These are phyloP conservation scores for Sinocyclocheilus maitianheensis DNA, from an alignment of 2,113 vertebrate genomes.

Conservation along the genomic window DNA sequence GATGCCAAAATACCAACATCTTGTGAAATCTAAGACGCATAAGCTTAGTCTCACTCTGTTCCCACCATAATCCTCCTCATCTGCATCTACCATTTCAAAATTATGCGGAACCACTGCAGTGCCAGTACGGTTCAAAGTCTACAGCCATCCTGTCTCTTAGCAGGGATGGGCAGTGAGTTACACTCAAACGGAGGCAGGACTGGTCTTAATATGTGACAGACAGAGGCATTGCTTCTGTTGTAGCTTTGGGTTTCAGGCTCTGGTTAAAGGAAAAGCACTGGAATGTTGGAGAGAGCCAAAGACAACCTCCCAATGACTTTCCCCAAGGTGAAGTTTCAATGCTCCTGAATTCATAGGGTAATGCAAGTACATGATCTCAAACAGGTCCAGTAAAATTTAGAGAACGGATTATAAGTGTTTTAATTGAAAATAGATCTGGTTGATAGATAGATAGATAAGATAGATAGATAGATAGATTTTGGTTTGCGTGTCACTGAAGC, in stretches of 20 bases:
- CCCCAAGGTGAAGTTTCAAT: constrained; percentile 43
- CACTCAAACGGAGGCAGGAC: not conserved
- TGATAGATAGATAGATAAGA: not conserved
- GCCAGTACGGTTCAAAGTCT: constrained; percentile 33
- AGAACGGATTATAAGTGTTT: not conserved
- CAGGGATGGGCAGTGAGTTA: constrained; percentile 27
- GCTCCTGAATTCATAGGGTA: constrained; percentile 26
- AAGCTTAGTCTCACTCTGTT: not conserved
- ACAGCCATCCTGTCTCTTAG: not conserved
- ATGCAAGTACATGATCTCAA: constrained; percentile 4
- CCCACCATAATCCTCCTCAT: not conserved
- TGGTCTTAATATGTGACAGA: constrained; percentile 43
- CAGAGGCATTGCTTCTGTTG: not conserved
- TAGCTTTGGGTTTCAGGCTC: constrained; percentile 22
- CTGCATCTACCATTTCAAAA: not conserved
- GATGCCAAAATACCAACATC: not conserved
- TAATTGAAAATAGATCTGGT: not conserved
- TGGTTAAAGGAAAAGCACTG: constrained; percentile 39
- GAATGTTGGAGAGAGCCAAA: constrained; percentile 46
- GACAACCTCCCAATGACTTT: constrained; percentile 45
- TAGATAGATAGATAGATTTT: too few species aligned
- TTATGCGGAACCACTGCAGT: not conserved
- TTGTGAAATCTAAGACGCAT: not conserved
- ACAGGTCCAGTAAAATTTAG: constrained; percentile 23
- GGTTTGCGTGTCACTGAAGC: not conserved